phyloP scores from a whole-genome alignment of 2,888 invertebrate species.

The Neoascia interrupta region DNA sequence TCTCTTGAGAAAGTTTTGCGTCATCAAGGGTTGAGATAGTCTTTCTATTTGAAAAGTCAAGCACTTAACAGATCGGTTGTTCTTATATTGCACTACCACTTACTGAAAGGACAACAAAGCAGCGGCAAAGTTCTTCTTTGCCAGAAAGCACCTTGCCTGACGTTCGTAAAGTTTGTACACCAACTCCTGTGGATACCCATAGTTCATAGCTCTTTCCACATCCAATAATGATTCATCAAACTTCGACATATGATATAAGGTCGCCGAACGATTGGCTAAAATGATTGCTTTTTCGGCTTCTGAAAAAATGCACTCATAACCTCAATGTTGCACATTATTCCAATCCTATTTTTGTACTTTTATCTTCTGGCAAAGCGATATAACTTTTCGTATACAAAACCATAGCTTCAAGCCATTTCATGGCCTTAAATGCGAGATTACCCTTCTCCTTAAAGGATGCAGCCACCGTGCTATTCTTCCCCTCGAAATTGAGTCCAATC shows the following conservation, averaged over 20 bases:
- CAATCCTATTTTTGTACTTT: conserved; percentile 82
- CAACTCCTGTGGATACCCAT: conserved; percentile 86
- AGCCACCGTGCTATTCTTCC: conserved; percentile 83
- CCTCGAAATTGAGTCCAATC: conserved; percentile 79
- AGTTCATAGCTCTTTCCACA: conserved; percentile 84
- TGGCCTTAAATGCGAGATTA: conserved; percentile 86
- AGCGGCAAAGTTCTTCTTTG: conserved; percentile 84
- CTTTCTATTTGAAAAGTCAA: conserved; percentile 78
- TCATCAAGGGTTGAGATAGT: conserved; percentile 86
- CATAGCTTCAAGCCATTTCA: conserved; percentile 85
- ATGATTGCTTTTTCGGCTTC: conserved; percentile 85
- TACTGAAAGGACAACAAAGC: conserved; percentile 84
- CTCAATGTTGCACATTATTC: conserved; percentile 59
- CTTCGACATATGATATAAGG: conserved; percentile 86
- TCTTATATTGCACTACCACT: conserved; percentile 38
- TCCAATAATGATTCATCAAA: conserved; percentile 86
- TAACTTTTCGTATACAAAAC: conserved; percentile 86
- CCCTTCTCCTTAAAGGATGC: conserved; percentile 86
- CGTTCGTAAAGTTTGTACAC: conserved; percentile 88
- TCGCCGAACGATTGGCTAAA: conserved; percentile 90
- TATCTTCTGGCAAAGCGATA: conserved; percentile 84
- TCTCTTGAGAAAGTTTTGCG: conserved; percentile 83
- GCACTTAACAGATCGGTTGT: background rate
- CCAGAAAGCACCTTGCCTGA: conserved; percentile 86
- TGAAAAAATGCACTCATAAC: conserved; percentile 72